These are phyloP conservation scores for Limnothrissa miodon DNA, from an alignment of 2,113 vertebrate genomes.

Conservation along the genomic window DNA sequence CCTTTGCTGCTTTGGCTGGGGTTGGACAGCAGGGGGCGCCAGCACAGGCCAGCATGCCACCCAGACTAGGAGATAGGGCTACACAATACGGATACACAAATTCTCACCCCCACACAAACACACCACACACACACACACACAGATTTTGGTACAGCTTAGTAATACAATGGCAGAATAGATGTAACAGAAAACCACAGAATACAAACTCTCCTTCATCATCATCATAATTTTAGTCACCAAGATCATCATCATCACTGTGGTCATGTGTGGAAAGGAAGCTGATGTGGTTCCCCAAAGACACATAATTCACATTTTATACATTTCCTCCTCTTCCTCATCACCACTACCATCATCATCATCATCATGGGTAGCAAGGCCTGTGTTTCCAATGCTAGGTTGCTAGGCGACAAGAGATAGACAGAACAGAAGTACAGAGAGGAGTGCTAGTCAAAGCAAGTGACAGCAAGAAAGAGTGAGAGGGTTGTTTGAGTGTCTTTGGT, in stretches of 20 bases:
- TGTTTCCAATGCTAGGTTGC: constrained; percentile 65
- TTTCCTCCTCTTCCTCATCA: constrained; percentile 65
- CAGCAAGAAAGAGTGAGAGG: constrained; percentile 63
- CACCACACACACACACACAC: constrained; percentile 31
- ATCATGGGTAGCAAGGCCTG: constrained; percentile 75
- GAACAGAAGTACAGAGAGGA: constrained; percentile 8
- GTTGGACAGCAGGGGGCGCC: no score
- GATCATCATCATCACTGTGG: no score
- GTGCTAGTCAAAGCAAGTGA: constrained; percentile 39
- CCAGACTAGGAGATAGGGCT: constrained; percentile 60
- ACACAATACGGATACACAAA: background rate
- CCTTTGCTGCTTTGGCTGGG: no score
- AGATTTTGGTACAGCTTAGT: constrained; percentile 39
- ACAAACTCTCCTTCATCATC: constrained; percentile 50
- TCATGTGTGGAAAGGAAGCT: constrained; percentile 67
- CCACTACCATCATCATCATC: constrained; percentile 65
- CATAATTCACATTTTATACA: constrained; percentile 83
- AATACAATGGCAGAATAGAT: constrained; percentile 68
- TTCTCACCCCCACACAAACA: constrained; percentile 14
- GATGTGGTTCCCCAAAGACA: constrained; percentile 72
- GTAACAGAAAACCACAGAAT: constrained; percentile 74
- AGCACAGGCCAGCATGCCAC: constrained; percentile 78
- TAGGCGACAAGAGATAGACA: constrained; percentile 56
- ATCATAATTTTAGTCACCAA: constrained; percentile 54
- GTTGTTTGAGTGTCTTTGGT: constrained; percentile 73